Evolutionary conservation across 1,140 invertebrate genomes (phyloP).

Genomic region (Danaus melanippus): DNA sequence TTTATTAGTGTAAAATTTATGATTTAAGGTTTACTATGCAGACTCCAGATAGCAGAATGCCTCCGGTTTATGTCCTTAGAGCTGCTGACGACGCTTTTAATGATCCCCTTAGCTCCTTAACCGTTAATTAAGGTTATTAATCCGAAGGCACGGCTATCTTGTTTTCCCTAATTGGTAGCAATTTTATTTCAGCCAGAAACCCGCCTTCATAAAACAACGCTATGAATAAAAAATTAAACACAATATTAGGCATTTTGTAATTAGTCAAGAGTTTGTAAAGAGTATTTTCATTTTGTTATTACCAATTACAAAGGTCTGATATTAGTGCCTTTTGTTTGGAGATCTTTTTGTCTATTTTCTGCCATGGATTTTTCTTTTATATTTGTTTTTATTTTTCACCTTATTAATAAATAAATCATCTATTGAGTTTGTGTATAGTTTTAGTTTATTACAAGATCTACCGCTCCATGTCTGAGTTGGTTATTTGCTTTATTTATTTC

Average conservation of each 20-base stretch:
- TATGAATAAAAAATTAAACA: slow-evolving; percentile 31
- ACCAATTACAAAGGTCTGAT: slow-evolving; percentile 14
- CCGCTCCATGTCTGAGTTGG: too few species aligned
- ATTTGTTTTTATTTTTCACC: too few species aligned
- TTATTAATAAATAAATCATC: too few species aligned
- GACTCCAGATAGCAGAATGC: slow-evolving; percentile 15
- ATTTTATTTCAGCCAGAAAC: slow-evolving; percentile 56
- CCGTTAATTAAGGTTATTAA: slow-evolving; percentile 67
- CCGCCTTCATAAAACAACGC: slow-evolving; percentile 37
- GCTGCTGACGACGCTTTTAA: slow-evolving; percentile 33
- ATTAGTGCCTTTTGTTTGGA: slow-evolving; percentile 11
- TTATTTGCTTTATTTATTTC: too few species aligned
- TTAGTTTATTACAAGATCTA: too few species aligned
- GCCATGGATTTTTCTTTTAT: too few species aligned
- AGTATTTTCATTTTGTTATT: slow-evolving; percentile 8
- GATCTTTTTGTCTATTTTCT: slow-evolving; percentile 5
- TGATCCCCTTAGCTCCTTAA: slow-evolving; percentile 40
- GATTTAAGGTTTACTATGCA: slow-evolving; percentile 13
- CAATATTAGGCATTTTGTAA: slow-evolving; percentile 21
- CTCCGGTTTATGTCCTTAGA: slow-evolving; percentile 24
- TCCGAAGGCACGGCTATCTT: slow-evolving; percentile 58
- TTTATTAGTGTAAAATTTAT: slow-evolving; percentile 14
- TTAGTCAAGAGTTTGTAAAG: slow-evolving; percentile 17
- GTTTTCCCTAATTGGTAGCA: slow-evolving; percentile 64
- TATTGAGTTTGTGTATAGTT: too few species aligned